Base-by-base conservation (phyloP, 1,140 invertebrate species). In the Cotesia chilonis region DNA sequence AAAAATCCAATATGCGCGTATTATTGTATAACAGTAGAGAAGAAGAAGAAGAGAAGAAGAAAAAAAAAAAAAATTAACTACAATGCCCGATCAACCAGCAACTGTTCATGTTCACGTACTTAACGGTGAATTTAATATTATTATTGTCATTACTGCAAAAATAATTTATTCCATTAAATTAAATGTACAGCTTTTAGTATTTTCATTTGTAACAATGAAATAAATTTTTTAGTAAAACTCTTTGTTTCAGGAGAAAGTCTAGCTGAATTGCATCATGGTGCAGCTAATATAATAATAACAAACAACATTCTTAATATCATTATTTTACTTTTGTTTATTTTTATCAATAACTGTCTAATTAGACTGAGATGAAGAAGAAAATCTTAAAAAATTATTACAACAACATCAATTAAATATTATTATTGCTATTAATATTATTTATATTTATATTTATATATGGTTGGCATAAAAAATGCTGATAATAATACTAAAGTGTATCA, bases 61-160 rank as follows among this genome's bases (percentile, higher is more conserved):
- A 17, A 17, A 17, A 17, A 17, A 17, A 17, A 17, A 17, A 17
- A 17, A 17, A 28, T 92, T 94, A 70, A 91, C 91, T 52, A 83
- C 83, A 55, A 87, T 86, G 81, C 82, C 81, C 9, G 82, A 85
- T 70, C 87, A 90, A 72, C 88, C 90, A 4, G 90, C 92, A 67
- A 92, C 89, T 3, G 90, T 93, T 66, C 88, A 92, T 47, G 92
- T 93, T 47, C 92, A 93, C 73, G 91, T 93, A 57, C 87, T 93
- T 54, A 93, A 92, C 83, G 92, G 92, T 93, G 88, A 88, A 88
- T 28, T 28, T 1, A 28, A 28, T 28, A 28, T 28, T 17, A 12
- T 41, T 6, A 57, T 28, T 55, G 12, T 52, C 35, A 20, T 17
- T 36, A 17, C 14, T 28, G 47, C 9, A 14, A 28, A 28, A 41